Percentiles rank a stretch among this genome's conserved stretches.
These are phyloP conservation scores for Chauna torquata DNA, from an alignment of 2,113 vertebrate genomes.

Conservation along the genomic window DNA sequence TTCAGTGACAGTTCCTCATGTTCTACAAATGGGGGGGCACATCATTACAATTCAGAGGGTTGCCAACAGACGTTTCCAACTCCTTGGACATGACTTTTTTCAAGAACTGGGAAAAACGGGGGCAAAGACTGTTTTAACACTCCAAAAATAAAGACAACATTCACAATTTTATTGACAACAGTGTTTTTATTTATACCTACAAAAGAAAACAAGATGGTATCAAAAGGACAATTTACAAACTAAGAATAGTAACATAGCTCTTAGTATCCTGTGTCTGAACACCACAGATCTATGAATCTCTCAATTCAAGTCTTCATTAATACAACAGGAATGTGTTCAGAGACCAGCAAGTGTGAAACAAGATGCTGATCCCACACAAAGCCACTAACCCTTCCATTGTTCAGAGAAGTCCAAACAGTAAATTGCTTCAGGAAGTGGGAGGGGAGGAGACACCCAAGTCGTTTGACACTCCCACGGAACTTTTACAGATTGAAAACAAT, in stretches of 20 bases:
- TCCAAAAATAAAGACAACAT: constrained; percentile 70
- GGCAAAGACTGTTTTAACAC: not conserved
- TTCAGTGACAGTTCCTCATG: not conserved
- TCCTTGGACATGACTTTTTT: not conserved
- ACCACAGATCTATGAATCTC: constrained; percentile 74
- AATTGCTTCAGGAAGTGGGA: constrained; percentile 58
- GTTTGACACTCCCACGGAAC: constrained; percentile 32
- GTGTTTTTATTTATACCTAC: constrained; percentile 87
- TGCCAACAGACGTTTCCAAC: not conserved
- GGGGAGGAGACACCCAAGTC: constrained; percentile 52
- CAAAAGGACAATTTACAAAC: constrained; percentile 86
- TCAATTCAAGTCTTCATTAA: constrained; percentile 75
- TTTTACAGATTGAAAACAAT: constrained; percentile 27
- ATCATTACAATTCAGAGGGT: not conserved
- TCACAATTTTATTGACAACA: constrained; percentile 78
- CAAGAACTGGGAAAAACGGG: not conserved
- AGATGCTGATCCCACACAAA: constrained; percentile 75
- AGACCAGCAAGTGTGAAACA: constrained; percentile 73
- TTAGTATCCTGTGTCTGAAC: constrained; percentile 79
- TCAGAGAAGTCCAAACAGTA: constrained; percentile 67
- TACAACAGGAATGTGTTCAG: constrained; percentile 81
- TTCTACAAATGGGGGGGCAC: fast-evolving
- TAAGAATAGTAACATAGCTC: constrained; percentile 81
- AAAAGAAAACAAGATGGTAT: constrained; percentile 89
- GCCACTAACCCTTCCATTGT: constrained; percentile 70